phyloP scores from a whole-genome alignment of 2,797 vertebrate species.

The Gallinago solitaria region DNA sequence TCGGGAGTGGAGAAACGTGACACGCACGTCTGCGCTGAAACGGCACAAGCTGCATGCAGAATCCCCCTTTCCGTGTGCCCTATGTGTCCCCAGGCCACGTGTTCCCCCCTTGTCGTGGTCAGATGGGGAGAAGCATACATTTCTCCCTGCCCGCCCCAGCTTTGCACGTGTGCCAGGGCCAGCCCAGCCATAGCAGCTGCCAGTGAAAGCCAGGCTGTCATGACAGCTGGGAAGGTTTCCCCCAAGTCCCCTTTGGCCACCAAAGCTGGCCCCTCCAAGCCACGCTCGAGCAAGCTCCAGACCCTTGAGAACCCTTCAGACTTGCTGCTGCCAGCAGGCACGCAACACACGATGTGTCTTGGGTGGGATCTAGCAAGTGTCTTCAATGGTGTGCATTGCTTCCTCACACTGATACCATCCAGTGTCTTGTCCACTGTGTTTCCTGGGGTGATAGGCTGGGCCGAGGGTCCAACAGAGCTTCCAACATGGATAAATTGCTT shows the following conservation, averaged over 20 bases:
- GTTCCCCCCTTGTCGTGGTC: not conserved
- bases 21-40: not conserved
- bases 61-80: not conserved
- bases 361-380: not conserved
- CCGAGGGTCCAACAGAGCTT: not conserved
- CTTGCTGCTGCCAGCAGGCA: not conserved
- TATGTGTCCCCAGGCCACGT: not conserved
- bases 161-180: not conserved
- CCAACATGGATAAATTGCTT: not conserved
- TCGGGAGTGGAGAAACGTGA: not conserved
- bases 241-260: not conserved
- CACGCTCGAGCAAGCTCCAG: fast-evolving
- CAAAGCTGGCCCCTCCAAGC: not conserved
- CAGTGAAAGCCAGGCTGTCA: not conserved
- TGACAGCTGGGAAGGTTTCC: not conserved
- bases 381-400: not conserved
- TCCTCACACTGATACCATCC: fast-evolving
- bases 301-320: not conserved
- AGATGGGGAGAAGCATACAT: not conserved
- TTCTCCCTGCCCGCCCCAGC: not conserved
- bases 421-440: not conserved
- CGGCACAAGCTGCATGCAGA: not conserved
- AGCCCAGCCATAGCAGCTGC: not conserved
- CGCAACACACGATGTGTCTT: fast-evolving
- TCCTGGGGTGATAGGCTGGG: not conserved